These are phyloP conservation scores for Volucella inflata DNA, from an alignment of 2,888 invertebrate genomes.

Conservation along the genomic window DNA sequence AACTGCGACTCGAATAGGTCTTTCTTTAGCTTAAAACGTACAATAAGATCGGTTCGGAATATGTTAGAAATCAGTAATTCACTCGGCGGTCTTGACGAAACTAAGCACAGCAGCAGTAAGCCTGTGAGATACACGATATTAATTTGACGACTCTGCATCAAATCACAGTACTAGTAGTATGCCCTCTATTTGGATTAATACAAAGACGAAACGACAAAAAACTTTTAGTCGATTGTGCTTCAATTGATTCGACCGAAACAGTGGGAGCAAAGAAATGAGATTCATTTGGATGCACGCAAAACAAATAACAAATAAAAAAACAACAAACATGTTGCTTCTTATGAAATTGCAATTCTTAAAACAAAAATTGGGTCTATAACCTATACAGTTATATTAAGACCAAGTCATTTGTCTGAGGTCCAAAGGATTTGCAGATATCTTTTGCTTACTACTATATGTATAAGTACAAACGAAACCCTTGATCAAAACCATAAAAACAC, in stretches of 20 bases:
- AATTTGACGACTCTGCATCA: constrained; percentile 70
- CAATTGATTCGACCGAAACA: constrained; percentile 74
- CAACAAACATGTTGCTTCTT: too few relatives aligned
- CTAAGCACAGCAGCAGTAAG: constrained; percentile 61
- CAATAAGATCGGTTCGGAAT: constrained; percentile 25
- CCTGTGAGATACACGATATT: constrained; percentile 63
- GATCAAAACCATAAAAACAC: too few relatives aligned
- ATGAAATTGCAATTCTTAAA: too few relatives aligned
- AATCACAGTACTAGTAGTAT: constrained; percentile 69
- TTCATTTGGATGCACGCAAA: constrained; percentile 7
- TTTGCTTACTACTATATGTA: not conserved
- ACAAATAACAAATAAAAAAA: not conserved
- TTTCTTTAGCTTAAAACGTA: not conserved
- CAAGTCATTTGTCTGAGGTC: not conserved
- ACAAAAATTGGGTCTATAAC: too few relatives aligned
- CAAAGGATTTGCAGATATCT: not conserved
- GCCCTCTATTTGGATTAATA: constrained; percentile 73
- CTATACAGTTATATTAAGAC: too few relatives aligned
- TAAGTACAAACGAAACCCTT: too few relatives aligned
- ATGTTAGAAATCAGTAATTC: constrained; percentile 54
- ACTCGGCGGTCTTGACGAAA: constrained; percentile 73
- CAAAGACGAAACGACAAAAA: constrained; percentile 59
- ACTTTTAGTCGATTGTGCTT: constrained; percentile 72
- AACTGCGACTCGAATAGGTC: constrained; percentile 8
- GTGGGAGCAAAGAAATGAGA: constrained; percentile 57